These are phyloP conservation scores for Bactericera cockerelli DNA, from an alignment of 1,140 invertebrate species.

Conservation along the genomic window DNA sequence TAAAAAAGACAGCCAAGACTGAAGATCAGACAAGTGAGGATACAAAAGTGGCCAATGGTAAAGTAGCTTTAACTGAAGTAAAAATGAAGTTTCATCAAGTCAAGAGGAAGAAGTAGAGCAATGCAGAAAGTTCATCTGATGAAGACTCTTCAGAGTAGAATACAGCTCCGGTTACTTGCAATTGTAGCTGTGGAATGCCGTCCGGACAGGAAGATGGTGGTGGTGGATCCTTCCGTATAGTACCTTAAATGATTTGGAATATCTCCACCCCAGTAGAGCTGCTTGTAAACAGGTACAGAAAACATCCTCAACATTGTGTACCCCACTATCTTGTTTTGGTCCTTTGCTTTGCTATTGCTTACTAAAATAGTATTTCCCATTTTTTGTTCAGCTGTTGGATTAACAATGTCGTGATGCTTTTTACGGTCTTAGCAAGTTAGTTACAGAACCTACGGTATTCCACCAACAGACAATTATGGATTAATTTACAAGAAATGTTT, in stretches of 20 bases:
- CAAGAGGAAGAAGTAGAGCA: not conserved
- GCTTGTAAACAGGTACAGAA: slow-evolving; percentile 8
- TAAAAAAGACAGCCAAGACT: not conserved
- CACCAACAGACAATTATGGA: no score
- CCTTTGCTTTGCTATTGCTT: no score
- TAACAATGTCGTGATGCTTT: no score
- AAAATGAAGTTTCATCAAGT: not conserved
- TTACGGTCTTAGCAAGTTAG: no score
- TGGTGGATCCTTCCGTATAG: not conserved
- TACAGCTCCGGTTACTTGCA: not conserved
- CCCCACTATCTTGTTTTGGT: not conserved
- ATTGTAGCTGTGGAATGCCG: not conserved
- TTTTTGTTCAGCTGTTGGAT: no score
- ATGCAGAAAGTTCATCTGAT: not conserved
- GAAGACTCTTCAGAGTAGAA: slow-evolving; percentile 6
- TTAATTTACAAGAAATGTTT: no score
- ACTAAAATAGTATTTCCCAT: no score
- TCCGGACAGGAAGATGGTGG: not conserved
- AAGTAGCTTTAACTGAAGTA: not conserved
- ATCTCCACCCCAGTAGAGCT: slow-evolving; percentile 4
- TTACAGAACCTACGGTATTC: no score
- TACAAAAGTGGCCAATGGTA: no score
- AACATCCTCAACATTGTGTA: not conserved
- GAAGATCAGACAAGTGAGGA: no score
- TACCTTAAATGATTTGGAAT: not conserved